phyloP scores from a whole-genome alignment of 1,140 invertebrate species.

The Nymphalis io region DNA sequence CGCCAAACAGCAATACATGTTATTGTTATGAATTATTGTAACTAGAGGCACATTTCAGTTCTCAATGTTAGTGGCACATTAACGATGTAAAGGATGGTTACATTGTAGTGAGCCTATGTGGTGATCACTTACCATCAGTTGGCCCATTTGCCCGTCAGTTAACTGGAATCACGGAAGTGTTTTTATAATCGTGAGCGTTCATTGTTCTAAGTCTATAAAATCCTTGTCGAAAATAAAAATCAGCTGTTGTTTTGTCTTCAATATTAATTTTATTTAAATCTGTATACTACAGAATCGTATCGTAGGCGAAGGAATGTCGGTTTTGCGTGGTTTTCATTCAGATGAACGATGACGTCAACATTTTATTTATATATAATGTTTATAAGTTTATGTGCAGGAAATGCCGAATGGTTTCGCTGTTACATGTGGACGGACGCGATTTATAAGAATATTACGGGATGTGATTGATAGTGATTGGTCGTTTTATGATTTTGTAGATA shows the following conservation, averaged over 20 bases:
- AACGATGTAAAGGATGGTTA: too few relatives aligned
- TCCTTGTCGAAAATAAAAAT: neutral
- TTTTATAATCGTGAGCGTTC: too few relatives aligned
- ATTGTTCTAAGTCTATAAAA: neutral
- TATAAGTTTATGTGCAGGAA: conserved; percentile 12
- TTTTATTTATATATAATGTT: conserved; percentile 22
- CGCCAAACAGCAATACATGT: too few relatives aligned
- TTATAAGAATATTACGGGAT: neutral
- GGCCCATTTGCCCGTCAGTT: too few relatives aligned
- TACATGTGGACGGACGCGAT: neutral
- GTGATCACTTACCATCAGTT: too few relatives aligned
- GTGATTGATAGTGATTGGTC: neutral
- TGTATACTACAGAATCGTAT: conserved; percentile 15
- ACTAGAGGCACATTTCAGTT: too few relatives aligned
- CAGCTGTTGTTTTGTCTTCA: conserved; percentile 1
- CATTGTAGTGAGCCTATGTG: too few relatives aligned
- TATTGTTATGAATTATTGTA: too few relatives aligned
- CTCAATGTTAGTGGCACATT: too few relatives aligned
- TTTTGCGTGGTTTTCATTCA: conserved; percentile 25
- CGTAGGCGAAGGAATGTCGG: conserved; percentile 15
- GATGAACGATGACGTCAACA: conserved; percentile 15
- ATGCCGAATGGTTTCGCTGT: conserved; percentile 6
- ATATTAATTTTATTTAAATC: conserved; percentile 12
- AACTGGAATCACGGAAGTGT: too few relatives aligned
- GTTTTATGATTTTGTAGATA: neutral